These are phyloP conservation scores for Hofmannophila pseudospretella DNA, from an alignment of 2,888 invertebrate species.

Conservation along the genomic window DNA sequence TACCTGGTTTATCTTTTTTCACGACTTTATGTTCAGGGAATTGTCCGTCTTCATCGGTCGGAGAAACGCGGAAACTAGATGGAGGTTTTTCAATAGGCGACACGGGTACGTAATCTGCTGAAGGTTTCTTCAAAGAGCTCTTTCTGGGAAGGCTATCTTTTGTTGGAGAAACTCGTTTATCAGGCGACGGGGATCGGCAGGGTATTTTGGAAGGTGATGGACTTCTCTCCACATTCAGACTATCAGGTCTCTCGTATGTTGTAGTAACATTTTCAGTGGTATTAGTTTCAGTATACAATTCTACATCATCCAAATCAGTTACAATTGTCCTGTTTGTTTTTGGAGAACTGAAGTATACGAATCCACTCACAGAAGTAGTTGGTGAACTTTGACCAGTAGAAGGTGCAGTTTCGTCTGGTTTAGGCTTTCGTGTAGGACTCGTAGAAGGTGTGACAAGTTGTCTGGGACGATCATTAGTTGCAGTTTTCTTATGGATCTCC, in stretches of 20 bases:
- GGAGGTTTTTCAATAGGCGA: constrained; percentile 63
- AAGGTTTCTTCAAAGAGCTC: constrained; percentile 66
- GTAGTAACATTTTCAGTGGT: constrained; percentile 22
- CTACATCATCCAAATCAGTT: constrained; percentile 56
- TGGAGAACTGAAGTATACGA: constrained; percentile 63
- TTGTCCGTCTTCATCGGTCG: constrained; percentile 41
- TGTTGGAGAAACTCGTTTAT: constrained; percentile 39
- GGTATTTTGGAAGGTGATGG: constrained; percentile 63
- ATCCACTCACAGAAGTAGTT: constrained; percentile 76
- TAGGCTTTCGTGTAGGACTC: constrained; percentile 67
- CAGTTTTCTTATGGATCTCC: constrained; percentile 37
- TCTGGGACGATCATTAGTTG: constrained; percentile 43
- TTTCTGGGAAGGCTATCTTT: constrained; percentile 61
- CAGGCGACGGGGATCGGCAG: constrained; percentile 59
- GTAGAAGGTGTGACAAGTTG: constrained; percentile 69
- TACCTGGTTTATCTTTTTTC: constrained; percentile 43
- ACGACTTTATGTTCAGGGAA: constrained; percentile 35
- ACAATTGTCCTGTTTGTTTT: constrained; percentile 39
- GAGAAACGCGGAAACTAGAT: constrained; percentile 57
- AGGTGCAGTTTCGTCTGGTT: constrained; percentile 43
- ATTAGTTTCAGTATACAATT: constrained; percentile 28
- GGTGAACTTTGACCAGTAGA: constrained; percentile 73
- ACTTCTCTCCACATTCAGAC: constrained; percentile 32
- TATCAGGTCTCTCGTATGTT: constrained; percentile 29
- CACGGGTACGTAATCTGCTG: constrained; percentile 30